Evolutionary conservation across 1,140 invertebrate genomes (phyloP).

Genomic region (Drosophila triauraria): DNA sequence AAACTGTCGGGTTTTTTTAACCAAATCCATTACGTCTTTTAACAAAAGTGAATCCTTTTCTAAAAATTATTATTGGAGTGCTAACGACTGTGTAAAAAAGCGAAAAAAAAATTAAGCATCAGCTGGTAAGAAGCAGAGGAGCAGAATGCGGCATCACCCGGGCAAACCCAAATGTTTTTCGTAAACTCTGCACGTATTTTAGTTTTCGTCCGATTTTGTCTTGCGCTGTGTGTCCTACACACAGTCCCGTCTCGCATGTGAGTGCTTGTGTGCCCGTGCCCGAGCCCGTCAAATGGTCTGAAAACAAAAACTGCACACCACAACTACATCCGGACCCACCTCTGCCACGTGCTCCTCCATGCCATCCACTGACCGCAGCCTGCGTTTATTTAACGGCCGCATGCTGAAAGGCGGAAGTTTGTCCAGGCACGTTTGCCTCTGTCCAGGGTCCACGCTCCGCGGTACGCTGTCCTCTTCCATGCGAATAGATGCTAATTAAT

Average conservation of each 20-base stretch:
- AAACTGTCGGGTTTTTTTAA: background rate
- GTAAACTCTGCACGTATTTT: slow-evolving; percentile 80
- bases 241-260: slow-evolving; percentile 2
- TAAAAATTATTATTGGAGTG: background rate
- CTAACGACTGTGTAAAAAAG: slow-evolving; percentile 8
- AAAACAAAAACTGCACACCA: slow-evolving; percentile 72
- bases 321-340: slow-evolving; percentile 49
- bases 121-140: slow-evolving; percentile 27
- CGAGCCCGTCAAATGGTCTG: slow-evolving; percentile 66
- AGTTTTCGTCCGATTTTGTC: slow-evolving; percentile 66
- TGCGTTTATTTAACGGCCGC: slow-evolving; percentile 64
- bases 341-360: slow-evolving; percentile 2
- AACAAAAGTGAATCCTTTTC: background rate
- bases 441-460: background rate
- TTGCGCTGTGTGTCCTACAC: slow-evolving; percentile 47
- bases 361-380: slow-evolving; percentile 31
- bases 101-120: slow-evolving; percentile 73
- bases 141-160: slow-evolving; percentile 36
- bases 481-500: slow-evolving; percentile 73
- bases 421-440: slow-evolving; percentile 55
- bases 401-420: slow-evolving; percentile 66
- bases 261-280: slow-evolving; percentile 21
- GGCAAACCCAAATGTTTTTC: slow-evolving; percentile 65
- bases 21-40: background rate
- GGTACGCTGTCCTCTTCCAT: slow-evolving; percentile 11